Conservation (phyloP, 2,797 vertebrate species). For the Coilia nasus region DNA sequence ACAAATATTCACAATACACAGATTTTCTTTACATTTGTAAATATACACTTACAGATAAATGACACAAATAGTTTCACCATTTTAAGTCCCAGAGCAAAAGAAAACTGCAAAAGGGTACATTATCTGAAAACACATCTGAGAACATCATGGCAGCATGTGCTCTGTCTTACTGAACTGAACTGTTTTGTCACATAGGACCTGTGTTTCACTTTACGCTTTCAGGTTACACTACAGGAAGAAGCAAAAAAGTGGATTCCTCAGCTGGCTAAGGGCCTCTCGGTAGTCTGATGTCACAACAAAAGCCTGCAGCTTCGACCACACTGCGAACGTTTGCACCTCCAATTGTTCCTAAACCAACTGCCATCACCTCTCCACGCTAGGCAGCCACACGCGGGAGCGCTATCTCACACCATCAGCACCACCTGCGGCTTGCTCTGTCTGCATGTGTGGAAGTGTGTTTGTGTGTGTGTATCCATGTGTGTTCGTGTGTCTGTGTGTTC, state of each 20-base stretch:
- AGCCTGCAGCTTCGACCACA: constrained; percentile 26
- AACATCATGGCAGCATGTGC: not conserved
- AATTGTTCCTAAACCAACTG: constrained; percentile 29
- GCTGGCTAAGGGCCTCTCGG: not conserved
- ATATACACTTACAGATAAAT: too few species aligned
- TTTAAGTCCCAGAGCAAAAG: not conserved
- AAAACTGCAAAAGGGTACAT: not conserved
- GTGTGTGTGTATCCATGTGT: not conserved
- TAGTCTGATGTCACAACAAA: constrained; percentile 11
- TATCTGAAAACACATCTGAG: not conserved
- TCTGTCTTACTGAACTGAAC: not conserved
- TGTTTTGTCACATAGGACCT: not conserved
- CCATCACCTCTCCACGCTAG: constrained; percentile 25
- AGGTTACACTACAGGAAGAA: not conserved
- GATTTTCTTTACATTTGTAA: not conserved
- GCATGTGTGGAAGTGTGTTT: not conserved
- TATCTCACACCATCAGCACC: constrained; percentile 5
- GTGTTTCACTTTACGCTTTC: not conserved
- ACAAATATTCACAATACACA: not conserved
- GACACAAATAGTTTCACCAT: too few species aligned
- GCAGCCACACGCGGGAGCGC: not conserved
- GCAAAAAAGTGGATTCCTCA: not conserved
- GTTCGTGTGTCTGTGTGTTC: not conserved
- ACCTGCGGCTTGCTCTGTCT: not conserved
- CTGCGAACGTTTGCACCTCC: constrained; percentile 32